A percentile compares a stretch with the other conserved stretches of the same genome.
Conservation (phyloP, 2,797 vertebrate species). For the Eulemur rubriventer region DNA sequence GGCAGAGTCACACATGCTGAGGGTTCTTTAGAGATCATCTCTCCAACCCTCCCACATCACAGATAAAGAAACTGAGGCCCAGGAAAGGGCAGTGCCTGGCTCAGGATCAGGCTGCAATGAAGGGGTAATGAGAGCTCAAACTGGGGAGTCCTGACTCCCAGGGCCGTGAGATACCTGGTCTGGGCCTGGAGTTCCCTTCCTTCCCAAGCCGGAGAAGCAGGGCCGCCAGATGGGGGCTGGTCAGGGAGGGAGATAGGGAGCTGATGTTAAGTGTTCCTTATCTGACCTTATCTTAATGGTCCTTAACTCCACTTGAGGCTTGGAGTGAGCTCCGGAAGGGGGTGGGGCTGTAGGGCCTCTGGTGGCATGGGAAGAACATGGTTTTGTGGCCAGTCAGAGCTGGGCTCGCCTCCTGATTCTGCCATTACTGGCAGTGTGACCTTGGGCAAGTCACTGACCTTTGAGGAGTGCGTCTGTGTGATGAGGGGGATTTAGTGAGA, state of each 20-base stretch:
- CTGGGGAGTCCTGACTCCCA: neutral
- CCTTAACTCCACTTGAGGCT: constrained; percentile 67
- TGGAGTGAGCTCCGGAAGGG: constrained; percentile 46
- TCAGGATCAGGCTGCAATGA: neutral
- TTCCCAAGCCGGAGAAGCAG: neutral
- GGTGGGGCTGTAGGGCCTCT: neutral
- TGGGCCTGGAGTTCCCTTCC: neutral
- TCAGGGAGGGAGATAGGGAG: constrained; percentile 4
- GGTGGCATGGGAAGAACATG: neutral
- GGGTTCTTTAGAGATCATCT: neutral
- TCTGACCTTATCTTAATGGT: constrained; percentile 75
- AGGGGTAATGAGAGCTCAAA: neutral
- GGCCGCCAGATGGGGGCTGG: neutral
- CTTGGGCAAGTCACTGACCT: constrained; percentile 45
- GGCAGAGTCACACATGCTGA: neutral
- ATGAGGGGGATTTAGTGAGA: neutral
- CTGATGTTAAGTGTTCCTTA: constrained; percentile 65
- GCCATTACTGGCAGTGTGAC: neutral
- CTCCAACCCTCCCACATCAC: neutral
- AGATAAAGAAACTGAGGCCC: neutral
- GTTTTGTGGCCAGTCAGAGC: constrained; percentile 16
- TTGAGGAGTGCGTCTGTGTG: neutral
- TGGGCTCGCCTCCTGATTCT: neutral
- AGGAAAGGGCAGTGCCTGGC: neutral
- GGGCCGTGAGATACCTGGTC: neutral